Evolutionary conservation across 2,113 vertebrate species (phyloP), one percentile per base, ranked within the genome.

Genomic region (Lophotis ruficrista): DNA sequence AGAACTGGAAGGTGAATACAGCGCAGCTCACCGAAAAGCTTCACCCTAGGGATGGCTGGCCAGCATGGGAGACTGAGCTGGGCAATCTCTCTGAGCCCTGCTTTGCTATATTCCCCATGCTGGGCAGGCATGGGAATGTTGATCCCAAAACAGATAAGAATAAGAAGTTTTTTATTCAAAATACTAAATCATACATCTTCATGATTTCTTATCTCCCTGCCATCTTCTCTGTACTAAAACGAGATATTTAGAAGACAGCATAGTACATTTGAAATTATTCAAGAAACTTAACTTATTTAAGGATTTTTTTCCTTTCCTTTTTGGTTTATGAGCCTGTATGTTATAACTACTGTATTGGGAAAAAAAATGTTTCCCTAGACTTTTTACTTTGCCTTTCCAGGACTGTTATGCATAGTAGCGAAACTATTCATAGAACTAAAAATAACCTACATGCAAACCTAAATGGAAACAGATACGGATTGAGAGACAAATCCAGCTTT

Each of bases 311-410:
- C 21, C 4, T 10, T 25, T 75, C n/a, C 60, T 12, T 47, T 48
- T 24, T 68, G 51, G 24, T 53, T 68, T 93, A 45, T 79, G 17
- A 83, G 13, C 24, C 61, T 87, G 27, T 38, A 65, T 23, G 5
- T 79, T 76, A 57, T 66, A 80, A 79, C 8, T 4, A 31, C 43
- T n/a, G 8, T 27, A 33, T 47, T 50, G 80, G 57, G 57, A 61
- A 87, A 83, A 89, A 87, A 82, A 87, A 80, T 33, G 4, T 82
- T 83, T 96, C 83, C 65, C 50, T 94, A 10, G 14, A 31, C n/a
- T 91, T 97, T 65, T 95, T 79, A 95, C 66, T 97, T 97, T 97
- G 43, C 70, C 91, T 96, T 97, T 96, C 89, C 93, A 80, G 89
- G 81, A 89, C 85, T 97, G 87, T 94, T 93, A 93, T 83, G 88